phyloP scores from a whole-genome alignment of 2,797 vertebrate species.

The Clarias pachynema region DNA sequence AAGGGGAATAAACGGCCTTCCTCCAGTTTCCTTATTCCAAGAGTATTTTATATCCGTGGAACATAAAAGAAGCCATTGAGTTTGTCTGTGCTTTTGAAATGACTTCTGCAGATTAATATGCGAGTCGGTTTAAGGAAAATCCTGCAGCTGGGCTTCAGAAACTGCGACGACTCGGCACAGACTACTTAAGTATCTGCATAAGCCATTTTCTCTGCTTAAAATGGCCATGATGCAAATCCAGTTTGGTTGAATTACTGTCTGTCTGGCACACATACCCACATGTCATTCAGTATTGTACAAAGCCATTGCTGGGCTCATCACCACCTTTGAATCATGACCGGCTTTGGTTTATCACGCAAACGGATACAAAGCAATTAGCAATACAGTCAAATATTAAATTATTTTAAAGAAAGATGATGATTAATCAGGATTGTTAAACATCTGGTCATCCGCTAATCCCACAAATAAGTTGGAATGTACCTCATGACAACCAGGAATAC shows the following conservation, averaged over 20 bases:
- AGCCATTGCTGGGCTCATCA: conserved; percentile 29
- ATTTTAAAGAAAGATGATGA: too few species aligned
- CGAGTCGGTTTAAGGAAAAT: not conserved
- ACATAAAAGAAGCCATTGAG: conserved; percentile 23
- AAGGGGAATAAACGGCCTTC: conserved; percentile 28
- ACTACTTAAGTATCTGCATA: conserved; percentile 46
- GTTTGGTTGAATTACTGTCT: conserved; percentile 64
- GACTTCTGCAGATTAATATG: conserved; percentile 35
- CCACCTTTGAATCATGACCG: conserved; percentile 41
- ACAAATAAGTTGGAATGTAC: conserved; percentile 2
- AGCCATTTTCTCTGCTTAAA: conserved; percentile 53
- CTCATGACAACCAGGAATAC: not conserved
- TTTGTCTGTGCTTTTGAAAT: not conserved
- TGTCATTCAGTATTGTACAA: conserved; percentile 66
- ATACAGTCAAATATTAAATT: not conserved
- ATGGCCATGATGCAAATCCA: conserved; percentile 66
- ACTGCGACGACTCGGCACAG: not conserved
- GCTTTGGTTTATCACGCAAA: not conserved
- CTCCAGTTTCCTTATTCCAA: conserved; percentile 27
- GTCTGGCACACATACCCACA: conserved; percentile 53
- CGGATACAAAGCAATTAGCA: not conserved
- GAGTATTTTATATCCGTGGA: conserved; percentile 22
- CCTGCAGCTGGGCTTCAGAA: not conserved
- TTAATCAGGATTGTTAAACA: not conserved
- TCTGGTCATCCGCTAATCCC: not conserved